Base-by-base conservation (phyloP, 2,797 vertebrate genomes). In the Ateles fusciceps region DNA sequence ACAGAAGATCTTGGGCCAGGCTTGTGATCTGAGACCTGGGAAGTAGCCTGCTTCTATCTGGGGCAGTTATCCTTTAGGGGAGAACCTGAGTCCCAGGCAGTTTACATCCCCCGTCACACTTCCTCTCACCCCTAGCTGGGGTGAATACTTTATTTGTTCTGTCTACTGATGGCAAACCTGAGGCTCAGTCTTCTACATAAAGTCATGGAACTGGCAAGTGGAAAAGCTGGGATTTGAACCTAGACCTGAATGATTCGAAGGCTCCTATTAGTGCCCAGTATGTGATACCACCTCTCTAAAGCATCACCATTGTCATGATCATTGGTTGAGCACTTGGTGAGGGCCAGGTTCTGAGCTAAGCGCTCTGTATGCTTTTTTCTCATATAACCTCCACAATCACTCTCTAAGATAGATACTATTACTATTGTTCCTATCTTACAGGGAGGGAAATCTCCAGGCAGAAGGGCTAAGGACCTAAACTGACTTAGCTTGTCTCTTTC, bases 221-320 rank as follows among this genome's bases (percentile, higher is more conserved):
- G 24, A 68, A n/a, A 39, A 68, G 46, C 74, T 61, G 76, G 42
- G 52, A 59, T 87, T 64, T 4, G 28, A 86, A 84, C 50, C 15
- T 78, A 88, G 55, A 42, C 13, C 74, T 57, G 48, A 30, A 28
- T 4, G 68, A 52, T 50, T 36, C 46, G 10, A 7, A 76, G n/a
- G 68, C 74, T 39, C 7, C 7, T 46, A 61, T 39, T 21, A 13
- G n/a, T 33, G 21, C 44, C 75, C 1, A 1, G n/a, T 24, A 1
- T 4, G 44, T 15, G 36, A 26, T 12, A 46, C 7, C 11, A 36
- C 26, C 2, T 85, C n/a, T 57, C 36, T n/a, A 44, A 57, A 17
- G 28, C 26, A 1, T 42, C 46, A 12, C 48, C 36, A 2, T 6
- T 33, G 4, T 7, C 0, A 17, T 0, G 11, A 10, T 12, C 36